Conservation (phyloP, 2,113 vertebrate genomes). For the Mohoua ochrocephala region DNA sequence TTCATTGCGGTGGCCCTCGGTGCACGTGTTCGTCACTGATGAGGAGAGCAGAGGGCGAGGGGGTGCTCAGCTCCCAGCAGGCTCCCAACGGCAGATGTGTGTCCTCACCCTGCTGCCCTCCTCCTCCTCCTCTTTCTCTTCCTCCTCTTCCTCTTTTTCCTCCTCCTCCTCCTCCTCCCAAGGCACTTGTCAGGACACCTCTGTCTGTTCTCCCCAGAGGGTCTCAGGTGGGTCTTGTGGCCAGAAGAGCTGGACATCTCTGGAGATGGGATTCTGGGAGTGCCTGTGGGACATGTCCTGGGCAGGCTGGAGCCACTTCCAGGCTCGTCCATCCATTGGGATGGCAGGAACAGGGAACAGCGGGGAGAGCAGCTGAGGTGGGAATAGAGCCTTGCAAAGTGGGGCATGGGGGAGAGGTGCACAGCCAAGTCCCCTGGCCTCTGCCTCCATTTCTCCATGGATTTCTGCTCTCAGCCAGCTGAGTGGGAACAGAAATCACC, state of each 20-base stretch:
- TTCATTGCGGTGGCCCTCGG: slow-evolving; percentile 56
- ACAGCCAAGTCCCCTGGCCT: neutral
- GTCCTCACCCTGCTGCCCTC: neutral
- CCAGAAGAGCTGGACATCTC: neutral
- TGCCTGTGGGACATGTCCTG: too few species aligned
- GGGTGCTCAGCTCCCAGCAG: neutral
- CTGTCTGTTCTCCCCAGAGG: rapidly evolving
- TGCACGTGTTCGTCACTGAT: slow-evolving; percentile 30
- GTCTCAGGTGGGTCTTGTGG: neutral
- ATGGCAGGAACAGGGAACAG: rapidly evolving
- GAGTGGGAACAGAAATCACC: neutral
- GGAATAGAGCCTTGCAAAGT: neutral
- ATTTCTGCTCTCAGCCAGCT: neutral
- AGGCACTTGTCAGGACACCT: neutral
- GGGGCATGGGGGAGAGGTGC: neutral
- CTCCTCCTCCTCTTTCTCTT: neutral
- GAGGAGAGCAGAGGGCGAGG: slow-evolving; percentile 58
- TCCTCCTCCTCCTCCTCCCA: neutral
- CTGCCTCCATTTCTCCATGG: neutral
- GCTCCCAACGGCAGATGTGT: neutral
- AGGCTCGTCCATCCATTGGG: neutral
- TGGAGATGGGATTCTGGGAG: too few species aligned
- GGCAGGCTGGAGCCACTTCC: neutral
- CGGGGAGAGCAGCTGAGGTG: neutral
- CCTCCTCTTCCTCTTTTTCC: neutral